Conservation (phyloP, 2,888 invertebrate genomes). For the Chrysolina americana region DNA sequence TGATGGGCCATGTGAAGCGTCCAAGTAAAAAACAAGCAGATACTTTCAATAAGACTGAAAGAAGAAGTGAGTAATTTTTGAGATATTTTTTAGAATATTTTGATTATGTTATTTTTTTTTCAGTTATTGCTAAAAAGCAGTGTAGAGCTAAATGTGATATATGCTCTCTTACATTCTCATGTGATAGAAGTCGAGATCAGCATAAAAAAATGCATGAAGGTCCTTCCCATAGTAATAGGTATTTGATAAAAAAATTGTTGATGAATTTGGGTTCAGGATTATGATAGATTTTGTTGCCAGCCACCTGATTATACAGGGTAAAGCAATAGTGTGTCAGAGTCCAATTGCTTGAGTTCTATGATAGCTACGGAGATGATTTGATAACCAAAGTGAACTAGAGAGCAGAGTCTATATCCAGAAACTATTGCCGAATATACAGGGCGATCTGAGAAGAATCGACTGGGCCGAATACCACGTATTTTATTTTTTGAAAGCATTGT, state of each 20-base stretch:
- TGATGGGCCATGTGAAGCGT: neutral
- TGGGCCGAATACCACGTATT: too few species aligned
- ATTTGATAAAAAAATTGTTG: neutral
- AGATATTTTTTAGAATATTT: neutral
- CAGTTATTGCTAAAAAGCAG: neutral
- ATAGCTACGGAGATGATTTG: too few species aligned
- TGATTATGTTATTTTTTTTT: slow-evolving; percentile 5
- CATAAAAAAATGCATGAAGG: slow-evolving; percentile 5
- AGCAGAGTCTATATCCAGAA: too few species aligned
- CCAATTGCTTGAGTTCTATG: too few species aligned
- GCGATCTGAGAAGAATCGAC: too few species aligned
- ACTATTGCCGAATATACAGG: too few species aligned
- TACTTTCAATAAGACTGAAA: neutral
- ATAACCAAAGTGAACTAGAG: too few species aligned
- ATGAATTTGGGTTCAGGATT: neutral
- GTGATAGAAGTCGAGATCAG: neutral
- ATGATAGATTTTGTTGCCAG: too few species aligned
- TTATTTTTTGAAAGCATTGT: too few species aligned
- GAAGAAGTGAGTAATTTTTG: neutral
- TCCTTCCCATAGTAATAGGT: slow-evolving; percentile 9
- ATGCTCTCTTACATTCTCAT: slow-evolving; percentile 6
- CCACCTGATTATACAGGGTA: too few species aligned
- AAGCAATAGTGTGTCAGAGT: too few species aligned
- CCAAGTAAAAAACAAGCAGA: neutral
- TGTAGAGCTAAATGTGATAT: neutral